These are phyloP conservation scores for Chorisops tibialis DNA, from an alignment of 2,888 invertebrate species.

Conservation along the genomic window DNA sequence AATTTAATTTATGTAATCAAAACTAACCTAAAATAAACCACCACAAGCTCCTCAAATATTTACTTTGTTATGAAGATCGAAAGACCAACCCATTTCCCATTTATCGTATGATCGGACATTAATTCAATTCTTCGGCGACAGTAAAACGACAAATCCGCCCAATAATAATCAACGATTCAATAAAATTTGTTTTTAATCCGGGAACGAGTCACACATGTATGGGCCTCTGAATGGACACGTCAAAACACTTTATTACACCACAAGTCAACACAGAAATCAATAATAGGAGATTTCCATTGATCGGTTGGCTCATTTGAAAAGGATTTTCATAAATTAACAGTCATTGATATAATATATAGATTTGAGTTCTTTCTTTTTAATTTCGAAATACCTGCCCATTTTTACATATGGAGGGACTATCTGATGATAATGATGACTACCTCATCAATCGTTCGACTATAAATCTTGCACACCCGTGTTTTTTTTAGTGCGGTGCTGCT, in stretches of 20 bases:
- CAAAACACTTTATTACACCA: slow-evolving; percentile 31
- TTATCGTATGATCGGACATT: too few species aligned
- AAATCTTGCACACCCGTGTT: neutral
- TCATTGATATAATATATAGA: neutral
- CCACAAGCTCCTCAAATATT: too few species aligned
- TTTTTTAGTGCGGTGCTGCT: neutral
- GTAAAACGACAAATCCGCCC: too few species aligned
- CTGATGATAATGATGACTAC: neutral
- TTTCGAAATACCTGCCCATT: neutral
- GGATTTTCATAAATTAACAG: slow-evolving; percentile 26
- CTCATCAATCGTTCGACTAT: neutral
- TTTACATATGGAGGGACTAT: neutral
- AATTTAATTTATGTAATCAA: too few species aligned
- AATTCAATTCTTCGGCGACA: too few species aligned
- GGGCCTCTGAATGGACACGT: slow-evolving; percentile 23
- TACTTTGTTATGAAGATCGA: too few species aligned
- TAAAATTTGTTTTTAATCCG: too few species aligned
- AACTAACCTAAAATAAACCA: too few species aligned
- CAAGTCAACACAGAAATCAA: slow-evolving; percentile 31
- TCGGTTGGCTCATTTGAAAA: neutral
- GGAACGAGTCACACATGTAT: too few species aligned
- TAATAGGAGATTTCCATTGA: slow-evolving; percentile 8
- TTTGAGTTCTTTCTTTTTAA: neutral
- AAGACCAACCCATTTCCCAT: too few species aligned
- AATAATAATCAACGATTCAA: too few species aligned